A percentile compares a stretch with the other conserved stretches of the same genome.
phyloP scores from a whole-genome alignment of 2,888 invertebrate genomes.

The Brachylomia viminalis region DNA sequence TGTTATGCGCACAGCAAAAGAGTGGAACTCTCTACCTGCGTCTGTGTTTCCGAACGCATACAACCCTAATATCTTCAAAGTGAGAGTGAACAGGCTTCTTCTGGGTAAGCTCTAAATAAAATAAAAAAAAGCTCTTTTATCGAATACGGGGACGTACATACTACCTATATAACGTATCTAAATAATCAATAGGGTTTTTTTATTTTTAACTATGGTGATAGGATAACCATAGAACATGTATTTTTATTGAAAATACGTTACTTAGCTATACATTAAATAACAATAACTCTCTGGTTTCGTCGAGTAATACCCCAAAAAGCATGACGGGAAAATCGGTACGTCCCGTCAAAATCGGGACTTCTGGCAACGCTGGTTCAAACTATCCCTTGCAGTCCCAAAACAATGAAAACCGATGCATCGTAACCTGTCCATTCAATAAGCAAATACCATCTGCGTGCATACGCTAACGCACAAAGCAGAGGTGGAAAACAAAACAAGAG shows the following conservation, averaged over 20 bases:
- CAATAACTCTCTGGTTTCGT: neutral
- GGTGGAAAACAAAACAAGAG: slow-evolving; percentile 27
- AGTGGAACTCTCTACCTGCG: no score
- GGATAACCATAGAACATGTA: no score
- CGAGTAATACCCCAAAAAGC: neutral
- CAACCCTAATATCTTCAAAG: no score
- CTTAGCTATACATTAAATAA: neutral
- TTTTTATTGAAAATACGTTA: neutral
- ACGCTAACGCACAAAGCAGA: slow-evolving; percentile 12
- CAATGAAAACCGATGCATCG: neutral
- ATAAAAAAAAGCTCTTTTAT: neutral
- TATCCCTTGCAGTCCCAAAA: neutral
- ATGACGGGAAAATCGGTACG: neutral
- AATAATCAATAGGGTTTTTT: neutral
- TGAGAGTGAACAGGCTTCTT: no score
- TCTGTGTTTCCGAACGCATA: no score
- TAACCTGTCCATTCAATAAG: neutral
- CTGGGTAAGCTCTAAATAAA: no score
- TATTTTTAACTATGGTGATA: neutral
- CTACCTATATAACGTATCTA: neutral
- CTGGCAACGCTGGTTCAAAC: neutral
- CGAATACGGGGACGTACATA: neutral
- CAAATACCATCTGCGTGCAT: neutral
- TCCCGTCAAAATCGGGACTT: neutral
- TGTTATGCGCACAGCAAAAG: no score